Evolutionary conservation across 1,140 invertebrate species (phyloP), one percentile per base, ranked within the genome.

Genomic region (Harpegnathos saltator): DNA sequence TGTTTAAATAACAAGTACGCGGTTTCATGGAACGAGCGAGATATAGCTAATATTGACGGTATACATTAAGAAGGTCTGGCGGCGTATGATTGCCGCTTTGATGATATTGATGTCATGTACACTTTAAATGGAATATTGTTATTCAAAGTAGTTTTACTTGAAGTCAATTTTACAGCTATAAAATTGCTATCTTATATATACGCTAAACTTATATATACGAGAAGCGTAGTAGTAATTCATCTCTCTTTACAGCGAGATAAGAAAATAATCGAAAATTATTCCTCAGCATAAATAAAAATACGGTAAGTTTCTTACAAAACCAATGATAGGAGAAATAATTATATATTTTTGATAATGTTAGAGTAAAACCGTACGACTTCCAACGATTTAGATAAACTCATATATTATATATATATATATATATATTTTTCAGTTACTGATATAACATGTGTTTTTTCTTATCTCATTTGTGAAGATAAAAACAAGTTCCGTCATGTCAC

Each of bases 1-100:
- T 80, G 65, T 48, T 71, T 59, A 71, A 69, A 80, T 80, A 80
- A 80, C 33, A 80, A 58, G 9, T 15, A 44, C 7, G n/a, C 62
- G 17, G 9, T 71, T 80, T 59, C 65, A 59, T n/a, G 14, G 54
- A 80, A 66, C 52, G 62, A 77, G 50, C 54, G 58, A 69, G 38
- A 71, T 71, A 80, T 58, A 69, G 52, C 75, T 17, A 80, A 80
- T 80, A 80, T 80, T 80, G 75, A 80, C n/a, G 29, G n/a, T 33
- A 54, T 61, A 48, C 22, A 22, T 80, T 59, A 77, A 66, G 11
- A 77, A 14, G 59, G 14, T 48, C 4, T 44, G n/a, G n/a, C n/a
- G 48, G 63, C 9, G 26, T 48, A 58, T 50, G 7, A 22, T 44
- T 48, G 22, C n/a, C 22, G 50, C 24, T 24, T 7, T 56, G 29